Conservation (phyloP, 2,888 invertebrate genomes). For the Apamea sordens region DNA sequence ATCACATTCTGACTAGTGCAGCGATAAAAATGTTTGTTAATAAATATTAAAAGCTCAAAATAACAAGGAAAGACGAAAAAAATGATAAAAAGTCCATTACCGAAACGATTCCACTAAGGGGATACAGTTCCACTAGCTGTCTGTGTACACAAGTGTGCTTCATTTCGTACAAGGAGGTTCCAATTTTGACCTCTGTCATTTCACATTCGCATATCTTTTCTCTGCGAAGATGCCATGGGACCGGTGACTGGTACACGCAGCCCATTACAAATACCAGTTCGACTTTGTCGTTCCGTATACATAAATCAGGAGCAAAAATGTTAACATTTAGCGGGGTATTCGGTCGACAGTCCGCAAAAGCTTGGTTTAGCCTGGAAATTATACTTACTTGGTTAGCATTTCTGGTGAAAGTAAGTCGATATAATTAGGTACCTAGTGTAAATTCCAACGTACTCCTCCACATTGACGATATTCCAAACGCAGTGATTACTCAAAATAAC, state of each 20-base stretch:
- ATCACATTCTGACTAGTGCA: neutral
- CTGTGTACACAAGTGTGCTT: slow-evolving; percentile 84
- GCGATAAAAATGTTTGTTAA: neutral
- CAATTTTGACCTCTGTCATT: slow-evolving; percentile 83
- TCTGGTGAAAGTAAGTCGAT: neutral
- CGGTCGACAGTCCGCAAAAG: slow-evolving; percentile 81
- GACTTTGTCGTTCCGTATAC: slow-evolving; percentile 76
- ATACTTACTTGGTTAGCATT: neutral
- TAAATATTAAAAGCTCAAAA: neutral
- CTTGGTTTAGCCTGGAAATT: slow-evolving; percentile 82
- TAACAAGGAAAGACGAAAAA: neutral
- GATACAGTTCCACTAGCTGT: slow-evolving; percentile 78
- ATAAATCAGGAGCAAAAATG: slow-evolving; percentile 84
- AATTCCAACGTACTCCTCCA: slow-evolving; percentile 81
- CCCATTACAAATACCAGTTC: slow-evolving; percentile 84
- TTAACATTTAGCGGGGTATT: slow-evolving; percentile 79
- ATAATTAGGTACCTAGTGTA: neutral
- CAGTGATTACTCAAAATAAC: slow-evolving; percentile 86
- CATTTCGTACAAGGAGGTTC: slow-evolving; percentile 85
- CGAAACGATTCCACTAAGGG: slow-evolving; percentile 80
- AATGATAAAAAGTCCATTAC: slow-evolving; percentile 66
- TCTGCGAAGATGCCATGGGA: slow-evolving; percentile 82
- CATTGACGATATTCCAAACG: slow-evolving; percentile 86
- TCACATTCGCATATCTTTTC: slow-evolving; percentile 86
- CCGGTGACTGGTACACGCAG: slow-evolving; percentile 79